Conservation (phyloP, 2,113 vertebrate genomes). For the Pygoscelis adeliae region DNA sequence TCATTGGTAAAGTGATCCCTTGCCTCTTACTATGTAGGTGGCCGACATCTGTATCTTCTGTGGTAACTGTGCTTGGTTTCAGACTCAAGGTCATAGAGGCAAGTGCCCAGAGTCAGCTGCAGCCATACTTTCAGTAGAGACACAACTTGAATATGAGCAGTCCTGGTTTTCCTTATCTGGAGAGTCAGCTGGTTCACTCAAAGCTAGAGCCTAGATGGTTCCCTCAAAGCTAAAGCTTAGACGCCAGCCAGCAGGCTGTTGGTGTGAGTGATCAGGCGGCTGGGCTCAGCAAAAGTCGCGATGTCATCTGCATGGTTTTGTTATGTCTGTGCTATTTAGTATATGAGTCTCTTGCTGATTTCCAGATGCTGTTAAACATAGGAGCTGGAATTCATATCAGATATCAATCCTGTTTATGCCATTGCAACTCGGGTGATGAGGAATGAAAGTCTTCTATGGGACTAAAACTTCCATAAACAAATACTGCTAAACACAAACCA, state of each 20-base stretch:
- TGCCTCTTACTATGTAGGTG: accelerated
- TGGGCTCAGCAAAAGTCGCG: accelerated
- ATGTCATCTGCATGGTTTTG: accelerated
- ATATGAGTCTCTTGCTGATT: not conserved
- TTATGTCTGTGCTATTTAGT: not conserved
- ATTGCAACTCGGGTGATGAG: not conserved
- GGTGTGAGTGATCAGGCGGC: not conserved
- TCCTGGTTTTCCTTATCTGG: not conserved
- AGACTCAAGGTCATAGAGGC: not conserved
- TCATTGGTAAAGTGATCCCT: not conserved
- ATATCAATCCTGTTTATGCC: not conserved
- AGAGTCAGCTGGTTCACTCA: not conserved
- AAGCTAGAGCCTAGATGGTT: not conserved
- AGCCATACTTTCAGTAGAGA: not conserved
- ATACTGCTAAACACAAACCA: not conserved
- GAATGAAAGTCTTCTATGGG: not conserved
- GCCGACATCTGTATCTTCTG: not conserved
- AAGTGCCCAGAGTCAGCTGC: not conserved
- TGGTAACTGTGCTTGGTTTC: not conserved
- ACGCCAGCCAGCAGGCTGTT: not conserved
- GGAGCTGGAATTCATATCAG: not conserved
- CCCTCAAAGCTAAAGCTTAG: not conserved
- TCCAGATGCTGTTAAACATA: not conserved
- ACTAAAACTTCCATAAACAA: not conserved
- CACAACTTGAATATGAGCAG: not conserved